phyloP scores from a whole-genome alignment of 2,797 vertebrate species.

The Tokudaia muenninki region DNA sequence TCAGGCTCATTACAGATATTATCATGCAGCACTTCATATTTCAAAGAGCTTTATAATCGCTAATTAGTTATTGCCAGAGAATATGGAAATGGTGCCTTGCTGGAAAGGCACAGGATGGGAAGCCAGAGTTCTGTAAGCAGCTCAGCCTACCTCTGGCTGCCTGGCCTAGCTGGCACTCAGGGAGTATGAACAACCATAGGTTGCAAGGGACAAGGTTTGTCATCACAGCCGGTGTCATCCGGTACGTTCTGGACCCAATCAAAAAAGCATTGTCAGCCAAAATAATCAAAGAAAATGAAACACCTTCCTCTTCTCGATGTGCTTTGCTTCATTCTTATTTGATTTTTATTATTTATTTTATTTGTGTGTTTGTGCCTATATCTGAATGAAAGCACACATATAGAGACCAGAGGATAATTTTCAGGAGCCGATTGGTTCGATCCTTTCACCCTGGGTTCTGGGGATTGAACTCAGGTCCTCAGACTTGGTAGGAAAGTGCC shows the following conservation, averaged over 20 bases:
- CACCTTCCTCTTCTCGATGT: neutral
- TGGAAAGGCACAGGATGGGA: slow-evolving; percentile 65
- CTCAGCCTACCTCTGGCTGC: neutral
- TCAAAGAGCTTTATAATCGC: slow-evolving; percentile 85
- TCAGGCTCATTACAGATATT: slow-evolving; percentile 83
- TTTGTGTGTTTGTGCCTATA: neutral
- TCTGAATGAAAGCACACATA: neutral
- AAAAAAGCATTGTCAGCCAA: slow-evolving; percentile 43
- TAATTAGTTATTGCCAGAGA: slow-evolving; percentile 85
- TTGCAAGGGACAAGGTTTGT: neutral
- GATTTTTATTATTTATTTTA: neutral
- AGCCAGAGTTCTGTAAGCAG: slow-evolving; percentile 62
- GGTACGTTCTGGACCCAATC: neutral
- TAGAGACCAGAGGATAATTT: neutral
- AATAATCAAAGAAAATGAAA: slow-evolving; percentile 11
- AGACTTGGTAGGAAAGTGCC: neutral
- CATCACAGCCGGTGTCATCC: neutral
- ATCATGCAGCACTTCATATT: slow-evolving; percentile 84
- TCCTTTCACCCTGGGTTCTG: too few relatives aligned
- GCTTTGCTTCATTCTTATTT: neutral
- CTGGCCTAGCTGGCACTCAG: neutral
- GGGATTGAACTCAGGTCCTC: neutral
- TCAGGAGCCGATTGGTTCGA: neutral
- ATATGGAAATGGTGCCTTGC: slow-evolving; percentile 82
- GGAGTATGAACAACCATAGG: neutral